A percentile compares a stretch with the other conserved stretches of the same genome.
Evolutionary conservation across 2,888 invertebrate species (phyloP).

Genomic region (Lissocephala sabroskyi): DNA sequence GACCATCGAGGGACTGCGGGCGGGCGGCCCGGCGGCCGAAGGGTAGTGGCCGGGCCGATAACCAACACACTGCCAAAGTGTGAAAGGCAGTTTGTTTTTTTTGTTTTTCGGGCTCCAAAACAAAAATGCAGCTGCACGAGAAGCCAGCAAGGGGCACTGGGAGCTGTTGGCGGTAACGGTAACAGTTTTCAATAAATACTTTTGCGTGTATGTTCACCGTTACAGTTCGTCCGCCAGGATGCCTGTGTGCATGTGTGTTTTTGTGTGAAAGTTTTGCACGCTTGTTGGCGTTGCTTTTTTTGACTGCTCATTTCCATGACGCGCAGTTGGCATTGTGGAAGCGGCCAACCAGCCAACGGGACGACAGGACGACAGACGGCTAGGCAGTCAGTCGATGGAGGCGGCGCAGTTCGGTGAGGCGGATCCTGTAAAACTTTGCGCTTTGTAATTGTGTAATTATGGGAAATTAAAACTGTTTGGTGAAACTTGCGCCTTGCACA

Average conservation of each 20-base stretch:
- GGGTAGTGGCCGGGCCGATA: conserved; percentile 30
- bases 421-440: conserved; percentile 62
- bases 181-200: conserved; percentile 62
- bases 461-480: conserved; percentile 66
- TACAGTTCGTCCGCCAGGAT: too few relatives aligned
- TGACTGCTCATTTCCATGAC: conserved; percentile 63
- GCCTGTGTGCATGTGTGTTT: conserved; percentile 13
- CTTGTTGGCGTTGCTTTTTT: conserved; percentile 33
- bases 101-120: conserved; percentile 24
- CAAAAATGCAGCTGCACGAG: conserved; percentile 9
- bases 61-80: conserved; percentile 41
- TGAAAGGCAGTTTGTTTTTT: conserved; percentile 32
- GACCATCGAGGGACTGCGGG: too few relatives aligned
- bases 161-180: conserved; percentile 57
- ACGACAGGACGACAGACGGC: too few relatives aligned
- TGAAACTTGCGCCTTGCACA: conserved; percentile 52
- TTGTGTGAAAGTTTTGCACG: conserved; percentile 41
- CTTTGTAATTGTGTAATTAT: conserved; percentile 66
- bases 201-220: conserved; percentile 30
- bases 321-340: conserved; percentile 58
- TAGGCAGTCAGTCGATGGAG: conserved; percentile 6
- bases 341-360: too few relatives aligned
- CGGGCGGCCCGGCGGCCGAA: too few relatives aligned
- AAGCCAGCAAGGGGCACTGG: conserved; percentile 8
- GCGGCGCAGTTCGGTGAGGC: conserved; percentile 28